Conservation (phyloP, 2,797 vertebrate species). For the Mus spretus region DNA sequence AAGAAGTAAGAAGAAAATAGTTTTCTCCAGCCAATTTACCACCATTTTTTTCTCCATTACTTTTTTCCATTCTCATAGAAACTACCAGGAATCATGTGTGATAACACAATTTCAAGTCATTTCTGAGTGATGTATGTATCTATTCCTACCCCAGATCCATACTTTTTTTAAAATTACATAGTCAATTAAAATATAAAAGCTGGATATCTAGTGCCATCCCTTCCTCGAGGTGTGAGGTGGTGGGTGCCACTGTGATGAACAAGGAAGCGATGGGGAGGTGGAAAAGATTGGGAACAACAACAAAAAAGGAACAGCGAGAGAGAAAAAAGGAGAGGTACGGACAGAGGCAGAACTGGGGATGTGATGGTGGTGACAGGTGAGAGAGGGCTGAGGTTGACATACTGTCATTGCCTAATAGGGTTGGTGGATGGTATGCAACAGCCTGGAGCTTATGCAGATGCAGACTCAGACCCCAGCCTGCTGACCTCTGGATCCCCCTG, state of each 20-base stretch:
- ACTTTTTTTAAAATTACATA: not conserved
- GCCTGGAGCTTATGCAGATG: not conserved
- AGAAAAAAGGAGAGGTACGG: not conserved
- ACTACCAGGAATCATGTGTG: not conserved
- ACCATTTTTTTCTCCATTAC: not conserved
- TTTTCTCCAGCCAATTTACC: not conserved
- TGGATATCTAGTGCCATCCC: not conserved
- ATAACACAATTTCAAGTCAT: not conserved
- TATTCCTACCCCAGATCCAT: not conserved
- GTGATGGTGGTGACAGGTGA: not conserved
- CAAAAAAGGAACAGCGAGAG: not conserved
- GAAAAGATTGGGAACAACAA: too few species aligned
- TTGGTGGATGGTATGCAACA: not conserved
- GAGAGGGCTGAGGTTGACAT: not conserved
- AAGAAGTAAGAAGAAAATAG: not conserved
- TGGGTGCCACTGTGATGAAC: not conserved
- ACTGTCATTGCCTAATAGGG: not conserved
- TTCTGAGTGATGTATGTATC: not conserved
- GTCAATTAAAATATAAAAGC: constrained; percentile 27
- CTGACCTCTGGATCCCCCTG: not conserved
- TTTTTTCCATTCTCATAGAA: not conserved
- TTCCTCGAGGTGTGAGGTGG: not conserved
- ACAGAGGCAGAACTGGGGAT: not conserved
- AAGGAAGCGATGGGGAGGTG: not conserved
- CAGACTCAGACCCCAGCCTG: not conserved